These are phyloP conservation scores for Zygaena filipendulae DNA, from an alignment of 2,888 invertebrate genomes.

Conservation along the genomic window DNA sequence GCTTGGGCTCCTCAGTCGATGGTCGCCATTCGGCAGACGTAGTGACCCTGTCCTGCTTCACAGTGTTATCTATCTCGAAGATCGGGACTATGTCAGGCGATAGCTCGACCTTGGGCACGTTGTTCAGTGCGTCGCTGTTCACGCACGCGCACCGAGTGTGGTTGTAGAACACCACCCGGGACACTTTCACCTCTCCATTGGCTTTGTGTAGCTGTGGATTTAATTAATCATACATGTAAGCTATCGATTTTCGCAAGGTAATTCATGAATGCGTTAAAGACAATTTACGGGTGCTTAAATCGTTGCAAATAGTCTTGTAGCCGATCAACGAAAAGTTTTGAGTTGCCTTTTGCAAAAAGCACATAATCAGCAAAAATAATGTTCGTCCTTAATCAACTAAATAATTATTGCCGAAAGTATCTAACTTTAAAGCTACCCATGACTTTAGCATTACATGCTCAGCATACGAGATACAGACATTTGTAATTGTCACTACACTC, in stretches of 20 bases:
- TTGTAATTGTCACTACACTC: too few species aligned
- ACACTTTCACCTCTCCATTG: conserved; percentile 31
- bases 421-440: too few species aligned
- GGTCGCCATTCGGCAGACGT: conserved; percentile 3
- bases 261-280: too few species aligned
- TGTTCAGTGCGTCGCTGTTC: conserved; percentile 33
- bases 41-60: background rate
- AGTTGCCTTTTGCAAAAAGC: too few species aligned
- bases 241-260: background rate
- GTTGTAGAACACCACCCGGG: conserved; percentile 49
- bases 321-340: too few species aligned
- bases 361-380: too few species aligned
- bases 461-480: too few species aligned
- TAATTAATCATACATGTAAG: background rate
- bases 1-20: conserved; percentile 33
- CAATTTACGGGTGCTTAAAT: too few species aligned
- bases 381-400: too few species aligned
- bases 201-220: conserved; percentile 43
- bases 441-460: too few species aligned
- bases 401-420: too few species aligned
- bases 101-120: conserved; percentile 21
- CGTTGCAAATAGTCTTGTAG: too few species aligned
- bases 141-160: conserved; percentile 55
- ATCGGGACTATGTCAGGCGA: conserved; percentile 18
- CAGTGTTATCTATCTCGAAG: background rate